Conservation (phyloP, 2,797 vertebrate species). For the Enteromius trimaculatus region DNA sequence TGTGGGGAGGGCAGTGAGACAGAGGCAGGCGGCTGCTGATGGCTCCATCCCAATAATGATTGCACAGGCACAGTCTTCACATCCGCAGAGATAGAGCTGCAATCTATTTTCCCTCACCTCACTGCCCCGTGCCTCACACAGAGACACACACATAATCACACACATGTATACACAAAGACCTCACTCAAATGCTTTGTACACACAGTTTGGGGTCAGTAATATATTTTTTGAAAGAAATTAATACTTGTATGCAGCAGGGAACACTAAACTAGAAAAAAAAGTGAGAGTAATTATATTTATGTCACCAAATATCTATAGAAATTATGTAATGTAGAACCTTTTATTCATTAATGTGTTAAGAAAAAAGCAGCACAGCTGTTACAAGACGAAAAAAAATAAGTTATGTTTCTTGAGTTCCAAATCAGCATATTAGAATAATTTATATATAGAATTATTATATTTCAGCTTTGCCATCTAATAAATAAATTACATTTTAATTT, state of each 20-base stretch:
- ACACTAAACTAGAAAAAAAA: background rate
- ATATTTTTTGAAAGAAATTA: background rate
- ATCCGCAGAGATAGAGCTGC: conserved; percentile 70
- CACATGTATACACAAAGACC: conserved; percentile 35
- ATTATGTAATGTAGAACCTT: background rate
- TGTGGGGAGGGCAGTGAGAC: conserved; percentile 14
- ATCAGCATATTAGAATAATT: background rate
- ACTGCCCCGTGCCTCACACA: conserved; percentile 58
- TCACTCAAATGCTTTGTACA: conserved; percentile 2
- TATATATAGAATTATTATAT: no score
- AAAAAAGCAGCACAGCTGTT: background rate
- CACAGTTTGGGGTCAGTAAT: background rate
- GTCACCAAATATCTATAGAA: background rate
- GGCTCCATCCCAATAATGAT: conserved; percentile 80
- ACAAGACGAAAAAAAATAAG: background rate
- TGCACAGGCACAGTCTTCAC: conserved; percentile 78
- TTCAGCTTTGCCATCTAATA: no score
- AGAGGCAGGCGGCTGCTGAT: conserved; percentile 66
- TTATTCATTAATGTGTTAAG: background rate
- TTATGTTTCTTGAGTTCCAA: background rate
- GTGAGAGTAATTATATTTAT: background rate
- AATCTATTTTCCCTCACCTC: conserved; percentile 76
- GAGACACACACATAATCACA: conserved; percentile 38
- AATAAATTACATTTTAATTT: background rate
- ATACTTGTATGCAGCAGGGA: background rate